phyloP scores from a whole-genome alignment of 2,113 vertebrate genomes.

The Guaruba guarouba region DNA sequence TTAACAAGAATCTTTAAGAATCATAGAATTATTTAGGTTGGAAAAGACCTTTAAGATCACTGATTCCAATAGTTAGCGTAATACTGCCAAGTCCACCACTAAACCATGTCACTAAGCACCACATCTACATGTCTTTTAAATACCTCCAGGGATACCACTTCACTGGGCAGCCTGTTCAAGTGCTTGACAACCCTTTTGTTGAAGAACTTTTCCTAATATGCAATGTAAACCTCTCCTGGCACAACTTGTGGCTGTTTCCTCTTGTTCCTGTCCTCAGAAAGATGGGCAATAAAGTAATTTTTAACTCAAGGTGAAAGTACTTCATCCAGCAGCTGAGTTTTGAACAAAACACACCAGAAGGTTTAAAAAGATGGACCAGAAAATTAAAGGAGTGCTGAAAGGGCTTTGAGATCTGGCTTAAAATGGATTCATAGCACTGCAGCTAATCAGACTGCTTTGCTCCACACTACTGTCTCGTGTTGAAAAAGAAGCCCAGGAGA shows the following conservation, averaged over 20 bases:
- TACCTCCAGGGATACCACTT: background rate
- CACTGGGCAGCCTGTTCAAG: background rate
- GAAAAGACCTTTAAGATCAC: background rate
- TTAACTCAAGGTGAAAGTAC: background rate
- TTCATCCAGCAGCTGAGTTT: background rate
- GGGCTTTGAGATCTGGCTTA: background rate
- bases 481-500: background rate
- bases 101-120: background rate
- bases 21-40: background rate
- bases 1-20: background rate
- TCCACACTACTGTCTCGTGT: background rate
- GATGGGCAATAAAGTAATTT: background rate
- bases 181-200: background rate
- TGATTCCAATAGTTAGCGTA: background rate
- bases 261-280: background rate
- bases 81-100: background rate
- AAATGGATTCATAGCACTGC: background rate
- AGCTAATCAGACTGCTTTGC: background rate
- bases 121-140: background rate
- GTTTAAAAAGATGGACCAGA: background rate
- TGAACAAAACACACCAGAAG: background rate
- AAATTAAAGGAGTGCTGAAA: background rate
- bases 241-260: background rate
- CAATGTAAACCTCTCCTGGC: background rate
- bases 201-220: background rate